These are phyloP conservation scores for Mus spicilegus DNA, from an alignment of 2,113 vertebrate species.

Conservation along the genomic window DNA sequence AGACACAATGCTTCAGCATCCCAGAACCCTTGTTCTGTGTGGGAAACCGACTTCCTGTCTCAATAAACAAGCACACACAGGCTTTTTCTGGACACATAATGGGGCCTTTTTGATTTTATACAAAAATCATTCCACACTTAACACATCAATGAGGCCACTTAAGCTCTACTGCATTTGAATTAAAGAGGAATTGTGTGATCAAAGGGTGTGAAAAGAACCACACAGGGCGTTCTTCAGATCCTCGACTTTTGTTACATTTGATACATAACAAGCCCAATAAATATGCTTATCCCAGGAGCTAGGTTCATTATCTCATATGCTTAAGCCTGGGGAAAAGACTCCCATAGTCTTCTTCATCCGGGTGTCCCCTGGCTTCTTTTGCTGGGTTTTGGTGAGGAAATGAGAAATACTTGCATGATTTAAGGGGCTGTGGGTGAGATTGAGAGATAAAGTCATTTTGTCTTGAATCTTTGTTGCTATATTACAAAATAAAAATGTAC, in stretches of 20 bases:
- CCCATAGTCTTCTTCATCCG: slow-evolving; percentile 59
- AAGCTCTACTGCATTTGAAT: slow-evolving; percentile 94
- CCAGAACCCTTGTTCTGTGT: slow-evolving; percentile 92
- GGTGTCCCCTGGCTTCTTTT: slow-evolving; percentile 49
- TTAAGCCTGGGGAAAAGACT: slow-evolving; percentile 83
- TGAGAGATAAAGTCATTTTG: slow-evolving; percentile 28
- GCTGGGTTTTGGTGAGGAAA: slow-evolving; percentile 69
- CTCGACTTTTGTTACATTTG: slow-evolving; percentile 90
- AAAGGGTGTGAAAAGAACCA: slow-evolving; percentile 93
- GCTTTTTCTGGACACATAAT: slow-evolving; percentile 88
- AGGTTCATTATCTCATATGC: slow-evolving; percentile 87
- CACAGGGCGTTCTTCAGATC: slow-evolving; percentile 92
- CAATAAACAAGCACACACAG: slow-evolving; percentile 89
- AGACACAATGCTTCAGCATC: slow-evolving; percentile 88
- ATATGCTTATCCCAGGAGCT: slow-evolving; percentile 88
- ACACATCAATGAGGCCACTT: slow-evolving; percentile 94
- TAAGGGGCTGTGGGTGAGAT: neutral
- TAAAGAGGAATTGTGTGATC: slow-evolving; percentile 94
- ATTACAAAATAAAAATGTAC: neutral
- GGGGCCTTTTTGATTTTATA: slow-evolving; percentile 88
- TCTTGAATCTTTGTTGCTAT: slow-evolving; percentile 24
- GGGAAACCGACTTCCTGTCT: slow-evolving; percentile 94
- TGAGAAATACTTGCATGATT: slow-evolving; percentile 63
- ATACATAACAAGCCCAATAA: slow-evolving; percentile 90
- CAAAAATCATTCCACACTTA: slow-evolving; percentile 94